Base-by-base conservation (phyloP, 1,140 invertebrate species). In the Agraylea sexmaculata region DNA sequence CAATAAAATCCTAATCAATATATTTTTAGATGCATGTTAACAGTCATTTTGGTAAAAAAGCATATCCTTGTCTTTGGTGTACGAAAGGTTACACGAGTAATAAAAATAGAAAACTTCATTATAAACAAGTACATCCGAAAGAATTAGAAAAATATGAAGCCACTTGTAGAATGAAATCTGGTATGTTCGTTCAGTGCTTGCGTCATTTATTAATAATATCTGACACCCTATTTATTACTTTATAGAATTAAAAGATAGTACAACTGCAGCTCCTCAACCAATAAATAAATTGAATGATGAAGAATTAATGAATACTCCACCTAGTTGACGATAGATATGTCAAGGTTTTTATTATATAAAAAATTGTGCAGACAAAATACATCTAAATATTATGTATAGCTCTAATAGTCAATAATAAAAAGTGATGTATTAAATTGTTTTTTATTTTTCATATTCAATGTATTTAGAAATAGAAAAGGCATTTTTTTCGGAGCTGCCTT, bases 91-190 rank as follows among this genome's bases (percentile, higher is more conserved):
- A 46, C 41, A 41, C 41, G 7, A 43, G 46, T 19, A 49, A 49
- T 28, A 46, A 43, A 5, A 45, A 49, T 23, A 30, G 40, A 25
- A 23, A 43, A 18, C 41, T 40, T 28, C 47, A 49, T 29, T 46
- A 49, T 29, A 31, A 25, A 29, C 40, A 41, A 29, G 43, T 49
- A 43, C 47, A 49, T 31, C 37, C 40, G 0, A 34, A 5, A 10
- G 43, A 49, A 41, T 33, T 49, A 19, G 40, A 37, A 3, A 41
- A 46, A 32, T 46, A 49, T 43, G 47, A 49, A 40, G 43, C 40
- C 8, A 17, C 38, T 2, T 37, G 46, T 27, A 43, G 43, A 12
- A 21, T 13, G 8, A 12, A 40, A 20, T 23, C 31, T 29, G 29
- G 47, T 49, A 42, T 17, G 19, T 17, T 42, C 12, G 20, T 41